Base-by-base conservation (phyloP, 1,140 invertebrate species). In the Carposina sasakii region DNA sequence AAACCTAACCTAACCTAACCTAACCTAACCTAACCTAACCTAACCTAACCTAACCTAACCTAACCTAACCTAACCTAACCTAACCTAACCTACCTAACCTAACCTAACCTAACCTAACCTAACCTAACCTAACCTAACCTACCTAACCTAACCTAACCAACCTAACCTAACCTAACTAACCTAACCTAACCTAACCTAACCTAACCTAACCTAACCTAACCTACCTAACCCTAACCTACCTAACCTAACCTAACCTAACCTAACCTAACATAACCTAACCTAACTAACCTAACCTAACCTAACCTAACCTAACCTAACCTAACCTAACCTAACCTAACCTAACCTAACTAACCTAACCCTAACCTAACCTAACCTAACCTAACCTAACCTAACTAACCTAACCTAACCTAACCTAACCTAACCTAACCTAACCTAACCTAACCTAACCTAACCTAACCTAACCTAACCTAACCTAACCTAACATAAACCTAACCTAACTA, bases 401-500 rank as follows among this genome's bases (percentile, higher is more conserved):
- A 44, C 41, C 49, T 48, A 52, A 52, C 48, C 48, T 48, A 52
- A 41, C 48, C 37, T 36, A 52, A 44, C 53, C 24, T 39, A 54
- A 44, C 53, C 47, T 45, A 57, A 48, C 48, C 48, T 52, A 57
- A 48, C 49, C 44, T 52, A 52, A 52, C 48, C 54, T 45, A 52
- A 51, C 48, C 48, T 57, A 50, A 57, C 55, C 55, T 53, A 57
- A 57, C 55, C 50, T 53, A 53, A 49, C 49, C 54, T 48, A 52
- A 52, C 49, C 54, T 57, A 57, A 57, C 54, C 54, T 52, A 57
- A 57, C 54, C 54, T 57, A 57, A 57, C 49, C 54, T 52, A 51
- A 56, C 54, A 48, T 51, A 56, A 56, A n/a, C 54, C 54, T 47
- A 51, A 51, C 48, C 48, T 42, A 49, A 49, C n/a, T n/a, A n/a